Percentiles rank a stretch among this genome's conserved stretches.
These are phyloP conservation scores for Acromyrmex heyeri DNA, from an alignment of 1,140 invertebrate genomes.

Conservation along the genomic window DNA sequence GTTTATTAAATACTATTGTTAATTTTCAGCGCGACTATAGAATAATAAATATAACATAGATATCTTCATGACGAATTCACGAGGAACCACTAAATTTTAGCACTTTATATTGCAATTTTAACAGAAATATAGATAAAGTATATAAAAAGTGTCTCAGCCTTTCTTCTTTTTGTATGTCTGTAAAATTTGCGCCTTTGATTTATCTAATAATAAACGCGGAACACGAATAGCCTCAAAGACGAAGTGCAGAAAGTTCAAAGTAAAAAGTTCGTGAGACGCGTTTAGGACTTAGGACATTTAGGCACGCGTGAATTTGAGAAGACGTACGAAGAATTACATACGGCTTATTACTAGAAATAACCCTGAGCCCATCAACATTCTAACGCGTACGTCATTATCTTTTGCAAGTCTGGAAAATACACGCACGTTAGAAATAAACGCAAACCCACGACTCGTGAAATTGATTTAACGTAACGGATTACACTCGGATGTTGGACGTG, in stretches of 20 bases:
- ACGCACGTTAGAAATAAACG: background rate
- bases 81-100: background rate
- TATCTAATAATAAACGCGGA: background rate
- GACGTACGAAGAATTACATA: conserved; percentile 25
- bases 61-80: background rate
- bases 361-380: background rate
- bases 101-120: background rate
- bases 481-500: background rate
- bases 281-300: background rate
- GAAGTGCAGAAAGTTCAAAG: background rate
- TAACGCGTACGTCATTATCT: conserved; percentile 26
- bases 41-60: background rate
- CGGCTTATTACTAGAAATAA: conserved; percentile 46
- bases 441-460: background rate
- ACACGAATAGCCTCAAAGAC: background rate
- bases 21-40: background rate
- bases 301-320: background rate
- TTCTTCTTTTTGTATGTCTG: background rate
- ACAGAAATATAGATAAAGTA: background rate
- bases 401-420: background rate
- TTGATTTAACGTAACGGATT: background rate
- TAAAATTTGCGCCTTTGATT: conserved; percentile 21
- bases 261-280: background rate
- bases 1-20: background rate
- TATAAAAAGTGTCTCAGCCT: background rate